phyloP scores from a whole-genome alignment of 2,113 vertebrate genomes.

The Okapia johnstoni region DNA sequence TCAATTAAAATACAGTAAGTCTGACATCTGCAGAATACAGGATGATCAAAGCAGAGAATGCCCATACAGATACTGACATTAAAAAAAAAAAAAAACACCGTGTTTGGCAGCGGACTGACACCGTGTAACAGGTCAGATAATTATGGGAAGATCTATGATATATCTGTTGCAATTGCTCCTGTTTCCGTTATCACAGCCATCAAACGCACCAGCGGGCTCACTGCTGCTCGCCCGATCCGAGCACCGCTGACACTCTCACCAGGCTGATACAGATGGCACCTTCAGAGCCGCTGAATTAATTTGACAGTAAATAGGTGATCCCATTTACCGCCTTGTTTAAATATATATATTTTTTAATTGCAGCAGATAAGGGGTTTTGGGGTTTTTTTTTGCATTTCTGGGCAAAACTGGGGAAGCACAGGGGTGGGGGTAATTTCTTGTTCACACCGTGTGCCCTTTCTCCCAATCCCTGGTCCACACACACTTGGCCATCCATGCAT shows the following conservation, averaged over 20 bases:
- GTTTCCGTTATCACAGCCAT: slow-evolving; percentile 83
- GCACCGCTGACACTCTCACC: slow-evolving; percentile 80
- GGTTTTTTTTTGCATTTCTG: slow-evolving; percentile 74
- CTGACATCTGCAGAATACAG: slow-evolving; percentile 82
- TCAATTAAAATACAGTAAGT: slow-evolving; percentile 88
- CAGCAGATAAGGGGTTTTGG: slow-evolving; percentile 74
- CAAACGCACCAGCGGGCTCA: slow-evolving; percentile 77
- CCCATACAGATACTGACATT: slow-evolving; percentile 80
- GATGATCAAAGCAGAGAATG: slow-evolving; percentile 84
- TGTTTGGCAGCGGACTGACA: slow-evolving; percentile 83
- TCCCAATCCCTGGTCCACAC: fast-evolving
- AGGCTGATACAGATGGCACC: slow-evolving; percentile 80
- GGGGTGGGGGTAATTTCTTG: slow-evolving; percentile 59
- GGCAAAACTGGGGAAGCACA: slow-evolving; percentile 80
- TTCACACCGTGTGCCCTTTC: neutral
- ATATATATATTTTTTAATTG: slow-evolving; percentile 86
- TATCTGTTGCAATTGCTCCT: slow-evolving; percentile 83
- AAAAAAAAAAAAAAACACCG: slow-evolving; percentile 77
- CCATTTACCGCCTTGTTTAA: slow-evolving; percentile 72
- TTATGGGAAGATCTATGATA: slow-evolving; percentile 86
- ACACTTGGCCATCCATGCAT: fast-evolving
- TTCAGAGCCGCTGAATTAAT: slow-evolving; percentile 87
- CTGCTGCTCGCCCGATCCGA: slow-evolving; percentile 73
- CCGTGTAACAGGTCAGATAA: slow-evolving; percentile 88
- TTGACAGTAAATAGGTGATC: slow-evolving; percentile 90